phyloP scores from a whole-genome alignment of 2,888 invertebrate species.

The Cecidostiba fungosa region DNA sequence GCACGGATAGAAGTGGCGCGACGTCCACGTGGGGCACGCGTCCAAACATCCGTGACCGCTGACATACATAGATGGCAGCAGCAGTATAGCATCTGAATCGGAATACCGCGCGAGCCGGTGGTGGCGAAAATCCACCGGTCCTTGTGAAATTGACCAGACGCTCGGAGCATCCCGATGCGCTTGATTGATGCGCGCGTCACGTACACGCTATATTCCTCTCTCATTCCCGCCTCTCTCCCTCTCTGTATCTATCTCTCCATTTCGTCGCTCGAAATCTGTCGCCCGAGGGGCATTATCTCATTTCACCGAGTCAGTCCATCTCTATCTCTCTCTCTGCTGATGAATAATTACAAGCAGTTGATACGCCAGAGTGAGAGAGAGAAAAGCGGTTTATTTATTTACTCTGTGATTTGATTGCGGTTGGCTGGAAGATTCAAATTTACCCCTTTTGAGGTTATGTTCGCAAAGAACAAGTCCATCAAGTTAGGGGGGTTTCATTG shows the following conservation, averaged over 20 bases:
- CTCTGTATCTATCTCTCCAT: not conserved
- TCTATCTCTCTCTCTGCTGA: not conserved
- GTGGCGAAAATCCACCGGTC: constrained; percentile 41
- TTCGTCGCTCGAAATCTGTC: constrained; percentile 10
- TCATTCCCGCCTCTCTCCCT: not conserved
- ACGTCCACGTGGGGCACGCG: not conserved
- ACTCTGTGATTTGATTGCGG: not conserved
- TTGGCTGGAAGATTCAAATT: not conserved
- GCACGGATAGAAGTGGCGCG: not conserved
- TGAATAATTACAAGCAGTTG: not conserved
- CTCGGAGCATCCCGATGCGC: constrained; percentile 30
- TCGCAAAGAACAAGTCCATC: not conserved
- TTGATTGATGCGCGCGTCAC: constrained; percentile 51
- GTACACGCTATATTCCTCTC: constrained; percentile 17
- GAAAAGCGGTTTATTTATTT: not conserved
- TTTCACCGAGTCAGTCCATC: not conserved
- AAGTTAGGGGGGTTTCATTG: not conserved
- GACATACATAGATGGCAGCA: constrained; percentile 25
- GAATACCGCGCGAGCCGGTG: not conserved
- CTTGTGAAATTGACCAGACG: constrained; percentile 51
- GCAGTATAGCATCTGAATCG: not conserved
- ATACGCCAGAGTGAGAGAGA: too few species aligned
- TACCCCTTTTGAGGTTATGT: not conserved
- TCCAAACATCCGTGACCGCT: constrained; percentile 24
- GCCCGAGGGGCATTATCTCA: not conserved